Conservation (phyloP, 2,797 vertebrate species). For the Crax fasciolata region DNA sequence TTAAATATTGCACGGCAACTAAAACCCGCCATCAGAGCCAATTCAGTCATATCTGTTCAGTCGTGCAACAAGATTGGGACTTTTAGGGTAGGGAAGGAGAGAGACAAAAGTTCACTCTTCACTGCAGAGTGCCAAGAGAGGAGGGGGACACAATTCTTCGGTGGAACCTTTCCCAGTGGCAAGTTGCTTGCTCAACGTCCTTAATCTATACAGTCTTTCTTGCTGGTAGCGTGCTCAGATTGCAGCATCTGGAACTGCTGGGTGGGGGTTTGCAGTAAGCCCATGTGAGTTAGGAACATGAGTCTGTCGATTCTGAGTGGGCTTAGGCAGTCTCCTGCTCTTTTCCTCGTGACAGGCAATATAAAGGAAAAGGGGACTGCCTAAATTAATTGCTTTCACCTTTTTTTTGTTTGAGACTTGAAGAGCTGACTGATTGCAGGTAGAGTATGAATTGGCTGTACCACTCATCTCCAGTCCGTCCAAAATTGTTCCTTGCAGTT, state of each 20-base stretch:
- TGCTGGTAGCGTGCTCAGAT: background rate
- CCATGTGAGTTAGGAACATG: background rate
- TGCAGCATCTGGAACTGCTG: background rate
- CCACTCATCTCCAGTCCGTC: background rate
- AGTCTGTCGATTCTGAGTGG: background rate
- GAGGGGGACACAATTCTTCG: constrained; percentile 85
- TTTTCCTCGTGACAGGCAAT: background rate
- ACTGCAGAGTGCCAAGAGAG: constrained; percentile 89
- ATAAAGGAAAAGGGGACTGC: background rate
- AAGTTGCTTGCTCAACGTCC: constrained; percentile 89
- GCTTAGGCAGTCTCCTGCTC: background rate
- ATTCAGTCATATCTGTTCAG: constrained; percentile 98
- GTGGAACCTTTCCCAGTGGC: constrained; percentile 88
- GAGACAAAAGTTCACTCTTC: constrained; percentile 91
- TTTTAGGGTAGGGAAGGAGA: constrained; percentile 92
- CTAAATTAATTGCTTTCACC: background rate
- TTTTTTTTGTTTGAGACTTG: background rate
- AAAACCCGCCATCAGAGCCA: constrained; percentile 96
- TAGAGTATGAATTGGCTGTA: background rate
- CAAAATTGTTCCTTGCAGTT: background rate
- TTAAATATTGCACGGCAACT: constrained; percentile 94
- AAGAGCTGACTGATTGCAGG: background rate
- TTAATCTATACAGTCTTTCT: constrained; percentile 63
- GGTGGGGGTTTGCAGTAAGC: constrained; percentile 14
- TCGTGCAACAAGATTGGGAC: constrained; percentile 93